Base-by-base conservation (phyloP, 2,113 vertebrate genomes). In the Camelus dromedarius region DNA sequence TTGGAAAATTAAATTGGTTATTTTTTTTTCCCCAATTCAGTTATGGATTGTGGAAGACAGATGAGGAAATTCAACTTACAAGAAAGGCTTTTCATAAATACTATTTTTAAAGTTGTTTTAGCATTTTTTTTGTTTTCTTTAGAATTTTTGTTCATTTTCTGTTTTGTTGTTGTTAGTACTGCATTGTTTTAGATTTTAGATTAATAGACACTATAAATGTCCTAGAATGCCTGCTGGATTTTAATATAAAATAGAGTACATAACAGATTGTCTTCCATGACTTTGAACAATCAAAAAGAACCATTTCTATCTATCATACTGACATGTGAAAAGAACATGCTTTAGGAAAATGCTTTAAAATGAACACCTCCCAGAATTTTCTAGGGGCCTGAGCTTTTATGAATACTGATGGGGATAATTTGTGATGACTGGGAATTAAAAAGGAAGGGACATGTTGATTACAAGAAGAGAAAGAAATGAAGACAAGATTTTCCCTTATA, bases 111-210 rank as follows among this genome's bases (percentile, higher is more conserved):
- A 62, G 38, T 66, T 94, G 77, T 38, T 70, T 32, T 13, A 93
- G 62, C 0, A 0, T 76, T 67, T 94, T 76, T 89, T 70, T 82
- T 92, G 89, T 90, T 88, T 86, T 30, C 70, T 70, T 93, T 70
- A 16, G 13, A 96, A 92, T 30, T 35, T 75, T 93, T 94, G 87
- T 89, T 88, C 90, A 96, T 97, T 79, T 81, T 84, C 26, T 92
- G 2, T 11, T 26, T 48, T 85, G 11, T 50, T 48, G 32, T 48
- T 50, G 15, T n/a, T 28, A 26, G 24, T 81, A 8, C 28, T 58
- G 18, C 24, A 11, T 81, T 42, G 52, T 92, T 76, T 69, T 76
- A 85, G 56, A 69, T 92, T 97, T 77, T 94, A 85, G 88, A 90
- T 76, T 54, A 92, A 11, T 58, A 93, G 1, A 82, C 88, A 52